Conservation (phyloP, 1,140 invertebrate genomes). For the Myzus persicae region DNA sequence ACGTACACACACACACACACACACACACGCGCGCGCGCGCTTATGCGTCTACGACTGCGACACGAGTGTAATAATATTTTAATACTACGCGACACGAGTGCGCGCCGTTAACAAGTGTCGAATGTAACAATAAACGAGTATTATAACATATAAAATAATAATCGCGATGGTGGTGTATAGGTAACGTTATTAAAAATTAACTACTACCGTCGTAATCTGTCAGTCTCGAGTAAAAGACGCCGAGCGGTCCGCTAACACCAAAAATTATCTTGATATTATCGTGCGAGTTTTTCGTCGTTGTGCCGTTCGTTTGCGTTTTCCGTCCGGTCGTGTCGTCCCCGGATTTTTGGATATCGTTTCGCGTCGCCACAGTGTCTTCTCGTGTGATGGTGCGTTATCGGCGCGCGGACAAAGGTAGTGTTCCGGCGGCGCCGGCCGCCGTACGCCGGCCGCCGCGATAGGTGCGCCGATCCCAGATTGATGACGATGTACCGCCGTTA, state of each 20-base stretch:
- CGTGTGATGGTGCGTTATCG: conserved; percentile 53
- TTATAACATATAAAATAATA: neutral
- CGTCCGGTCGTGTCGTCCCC: neutral
- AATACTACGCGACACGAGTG: neutral
- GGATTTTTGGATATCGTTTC: neutral
- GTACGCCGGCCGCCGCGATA: conserved; percentile 53
- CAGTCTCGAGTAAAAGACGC: too few relatives aligned
- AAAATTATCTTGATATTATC: neutral
- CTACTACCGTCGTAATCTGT: neutral
- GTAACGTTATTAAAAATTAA: neutral
- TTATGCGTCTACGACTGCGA: too few relatives aligned
- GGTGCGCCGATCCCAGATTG: neutral
- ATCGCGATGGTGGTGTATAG: neutral
- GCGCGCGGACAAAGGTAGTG: conserved; percentile 30
- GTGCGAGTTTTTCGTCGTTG: neutral
- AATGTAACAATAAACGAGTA: neutral
- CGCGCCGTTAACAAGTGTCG: neutral
- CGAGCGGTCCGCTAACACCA: neutral
- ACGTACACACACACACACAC: neutral
- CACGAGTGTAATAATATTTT: neutral
- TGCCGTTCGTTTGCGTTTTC: neutral
- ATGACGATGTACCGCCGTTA: conserved; percentile 4
- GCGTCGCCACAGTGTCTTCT: neutral
- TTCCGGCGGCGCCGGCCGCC: conserved; percentile 53
- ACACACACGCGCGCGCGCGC: neutral